These are phyloP conservation scores for Iguana delicatissima DNA, from an alignment of 2,797 vertebrate species.

Conservation along the genomic window DNA sequence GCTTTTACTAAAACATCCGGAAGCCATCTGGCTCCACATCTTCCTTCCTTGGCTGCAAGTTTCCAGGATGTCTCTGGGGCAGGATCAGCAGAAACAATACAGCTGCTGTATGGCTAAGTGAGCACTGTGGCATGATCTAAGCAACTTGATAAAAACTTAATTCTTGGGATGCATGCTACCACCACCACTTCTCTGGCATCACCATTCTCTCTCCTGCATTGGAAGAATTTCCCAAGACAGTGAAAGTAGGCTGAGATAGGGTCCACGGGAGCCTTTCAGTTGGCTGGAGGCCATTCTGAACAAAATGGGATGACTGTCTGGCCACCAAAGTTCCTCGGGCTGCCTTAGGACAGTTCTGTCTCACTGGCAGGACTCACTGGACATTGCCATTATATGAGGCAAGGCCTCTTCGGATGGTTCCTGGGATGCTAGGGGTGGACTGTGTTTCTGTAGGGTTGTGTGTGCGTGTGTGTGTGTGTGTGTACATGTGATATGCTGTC, in stretches of 20 bases:
- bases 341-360: neutral
- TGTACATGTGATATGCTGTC: neutral
- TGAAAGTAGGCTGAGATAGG: conserved; percentile 5
- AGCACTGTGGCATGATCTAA: neutral
- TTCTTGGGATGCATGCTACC: no score
- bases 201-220: neutral
- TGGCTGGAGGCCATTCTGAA: conserved; percentile 8
- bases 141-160: neutral
- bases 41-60: neutral
- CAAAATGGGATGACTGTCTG: neutral
- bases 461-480: neutral
- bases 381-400: neutral
- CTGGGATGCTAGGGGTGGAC: conserved; percentile 15
- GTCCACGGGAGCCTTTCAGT: neutral
- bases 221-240: conserved; percentile 6
- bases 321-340: conserved; percentile 1
- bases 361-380: neutral
- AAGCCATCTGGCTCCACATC: neutral
- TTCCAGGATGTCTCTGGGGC: neutral
- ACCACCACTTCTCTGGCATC: neutral
- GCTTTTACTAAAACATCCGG: neutral
- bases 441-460: neutral
- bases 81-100: neutral
- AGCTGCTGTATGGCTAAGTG: neutral
- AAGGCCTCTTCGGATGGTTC: conserved; percentile 3